These are phyloP conservation scores for Neodiprion virginianus DNA, from an alignment of 1,140 invertebrate genomes.

Conservation along the genomic window DNA sequence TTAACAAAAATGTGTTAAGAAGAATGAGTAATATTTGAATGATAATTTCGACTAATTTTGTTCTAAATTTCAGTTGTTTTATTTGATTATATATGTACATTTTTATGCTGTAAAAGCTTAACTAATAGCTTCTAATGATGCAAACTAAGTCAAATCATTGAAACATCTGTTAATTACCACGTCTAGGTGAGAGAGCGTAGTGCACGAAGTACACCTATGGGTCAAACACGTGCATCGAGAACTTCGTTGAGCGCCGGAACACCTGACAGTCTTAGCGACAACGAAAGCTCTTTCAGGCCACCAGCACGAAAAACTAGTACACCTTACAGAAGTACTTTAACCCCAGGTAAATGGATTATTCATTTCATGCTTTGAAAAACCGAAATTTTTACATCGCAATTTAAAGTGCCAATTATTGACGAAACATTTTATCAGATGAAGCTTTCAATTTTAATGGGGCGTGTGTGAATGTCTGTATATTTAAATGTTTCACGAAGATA, in stretches of 20 bases:
- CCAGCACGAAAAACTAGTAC: slow-evolving; percentile 54
- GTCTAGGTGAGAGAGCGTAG: slow-evolving; percentile 88
- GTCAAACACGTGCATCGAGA: slow-evolving; percentile 68
- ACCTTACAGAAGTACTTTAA: slow-evolving; percentile 54
- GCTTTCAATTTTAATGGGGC: background rate
- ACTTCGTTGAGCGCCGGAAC: slow-evolving; percentile 82
- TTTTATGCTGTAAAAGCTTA: background rate
- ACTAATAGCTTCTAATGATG: background rate
- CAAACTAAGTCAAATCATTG: background rate
- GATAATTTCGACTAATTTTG: background rate
- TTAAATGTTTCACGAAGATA: slow-evolving; percentile 1
- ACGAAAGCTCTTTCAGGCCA: slow-evolving; percentile 74
- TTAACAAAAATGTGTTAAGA: no score
- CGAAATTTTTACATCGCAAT: background rate
- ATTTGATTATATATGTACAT: background rate
- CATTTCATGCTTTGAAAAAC: no score
- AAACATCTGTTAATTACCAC: slow-evolving; percentile 21
- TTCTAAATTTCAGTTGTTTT: background rate
- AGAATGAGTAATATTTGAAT: background rate
- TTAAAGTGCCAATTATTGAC: background rate
- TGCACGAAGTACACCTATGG: slow-evolving; percentile 84
- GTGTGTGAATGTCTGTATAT: background rate
- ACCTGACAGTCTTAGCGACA: slow-evolving; percentile 86
- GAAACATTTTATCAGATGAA: slow-evolving; percentile 14
- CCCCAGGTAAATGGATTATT: slow-evolving; percentile 58